These are phyloP conservation scores for Mohoua ochrocephala DNA, from an alignment of 2,113 vertebrate genomes.

Conservation along the genomic window DNA sequence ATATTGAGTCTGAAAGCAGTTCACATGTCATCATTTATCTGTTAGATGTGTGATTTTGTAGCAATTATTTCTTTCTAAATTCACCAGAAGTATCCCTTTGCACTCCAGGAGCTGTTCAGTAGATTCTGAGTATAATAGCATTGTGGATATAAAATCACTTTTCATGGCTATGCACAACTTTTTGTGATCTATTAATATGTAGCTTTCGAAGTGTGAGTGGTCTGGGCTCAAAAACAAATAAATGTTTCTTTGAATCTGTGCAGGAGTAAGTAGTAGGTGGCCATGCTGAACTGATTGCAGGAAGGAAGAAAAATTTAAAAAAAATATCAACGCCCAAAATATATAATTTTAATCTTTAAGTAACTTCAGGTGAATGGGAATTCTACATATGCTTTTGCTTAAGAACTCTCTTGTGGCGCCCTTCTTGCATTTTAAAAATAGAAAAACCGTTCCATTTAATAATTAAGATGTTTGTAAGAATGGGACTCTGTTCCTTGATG, in stretches of 20 bases:
- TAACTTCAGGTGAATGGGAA: background rate
- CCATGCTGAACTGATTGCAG: background rate
- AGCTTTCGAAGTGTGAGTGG: background rate
- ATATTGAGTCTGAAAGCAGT: background rate
- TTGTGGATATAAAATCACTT: background rate
- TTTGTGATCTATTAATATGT: background rate
- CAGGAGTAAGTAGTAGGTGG: background rate
- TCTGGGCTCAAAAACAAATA: background rate
- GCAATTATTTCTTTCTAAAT: background rate
- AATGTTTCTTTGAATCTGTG: background rate
- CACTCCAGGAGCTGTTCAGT: background rate
- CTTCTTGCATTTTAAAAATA: background rate
- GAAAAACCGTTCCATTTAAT: background rate
- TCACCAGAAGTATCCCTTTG: background rate
- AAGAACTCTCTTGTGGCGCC: background rate
- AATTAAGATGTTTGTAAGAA: background rate
- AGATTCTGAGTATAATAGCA: background rate
- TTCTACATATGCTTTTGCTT: background rate
- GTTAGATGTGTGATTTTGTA: background rate
- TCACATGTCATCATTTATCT: background rate
- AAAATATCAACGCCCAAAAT: background rate
- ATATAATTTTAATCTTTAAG: background rate
- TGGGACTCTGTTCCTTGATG: background rate
- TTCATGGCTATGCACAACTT: background rate
- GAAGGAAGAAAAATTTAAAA: background rate